Evolutionary conservation across 2,113 vertebrate species (phyloP).

Genomic region (Pristiophorus japonicus): DNA sequence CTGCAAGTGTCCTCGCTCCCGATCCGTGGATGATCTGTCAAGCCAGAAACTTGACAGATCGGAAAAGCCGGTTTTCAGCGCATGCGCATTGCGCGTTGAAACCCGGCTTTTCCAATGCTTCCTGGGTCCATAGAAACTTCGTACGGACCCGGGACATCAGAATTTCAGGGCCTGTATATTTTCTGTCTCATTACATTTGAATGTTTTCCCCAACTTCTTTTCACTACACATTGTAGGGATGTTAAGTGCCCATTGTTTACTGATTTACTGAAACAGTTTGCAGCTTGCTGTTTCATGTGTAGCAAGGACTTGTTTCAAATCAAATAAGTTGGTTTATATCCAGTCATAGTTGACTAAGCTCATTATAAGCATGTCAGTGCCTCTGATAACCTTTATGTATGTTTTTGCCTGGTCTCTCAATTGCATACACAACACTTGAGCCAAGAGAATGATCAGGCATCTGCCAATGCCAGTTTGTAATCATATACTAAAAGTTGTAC

Average conservation of each 20-base stretch:
- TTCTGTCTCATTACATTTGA: background rate
- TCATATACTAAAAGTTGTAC: background rate
- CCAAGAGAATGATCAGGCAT: background rate
- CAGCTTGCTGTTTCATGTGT: background rate
- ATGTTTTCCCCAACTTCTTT: background rate
- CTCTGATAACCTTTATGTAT: background rate
- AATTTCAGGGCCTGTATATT: no score
- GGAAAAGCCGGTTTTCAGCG: no score
- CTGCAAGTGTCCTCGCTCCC: no score
- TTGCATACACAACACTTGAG: background rate
- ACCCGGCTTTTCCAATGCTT: no score
- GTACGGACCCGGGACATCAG: no score
- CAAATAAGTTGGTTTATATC: background rate
- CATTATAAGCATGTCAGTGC: background rate
- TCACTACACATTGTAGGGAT: no score
- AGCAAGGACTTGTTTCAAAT: background rate
- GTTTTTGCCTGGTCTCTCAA: background rate
- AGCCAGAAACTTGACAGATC: no score
- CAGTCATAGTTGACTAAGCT: background rate
- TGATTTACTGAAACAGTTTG: background rate
- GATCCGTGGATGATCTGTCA: no score
- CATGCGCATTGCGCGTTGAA: no score
- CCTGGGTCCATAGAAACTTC: no score
- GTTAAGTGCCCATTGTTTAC: background rate
- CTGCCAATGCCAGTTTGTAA: background rate